Evolutionary conservation across 92 coral and sea anemone species (phyloP), one percentile per base, ranked within the genome.

Genomic region (Muricea muricata): DNA sequence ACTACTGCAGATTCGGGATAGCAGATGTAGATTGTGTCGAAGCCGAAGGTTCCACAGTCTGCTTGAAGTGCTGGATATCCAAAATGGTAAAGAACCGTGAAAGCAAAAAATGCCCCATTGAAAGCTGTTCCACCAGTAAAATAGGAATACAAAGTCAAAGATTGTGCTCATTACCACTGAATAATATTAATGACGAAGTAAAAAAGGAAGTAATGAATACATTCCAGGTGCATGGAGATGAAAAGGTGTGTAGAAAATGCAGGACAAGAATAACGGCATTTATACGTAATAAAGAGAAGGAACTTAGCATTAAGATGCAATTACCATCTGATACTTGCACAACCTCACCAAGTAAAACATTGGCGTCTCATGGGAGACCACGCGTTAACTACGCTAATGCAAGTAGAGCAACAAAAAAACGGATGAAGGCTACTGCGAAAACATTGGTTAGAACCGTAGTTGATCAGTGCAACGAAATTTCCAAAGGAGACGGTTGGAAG

Each of bases 361-460:
- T 15, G 17, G 0, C 73, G 7, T 66, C 73, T 29, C 17, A 20
- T 1, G 73, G 73, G 29, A 66, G 73, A 66, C 73, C 73, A 26
- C 40, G 41, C n/a, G 73, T 66, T 7, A 66, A 26, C 41, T 66
- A 66, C 12, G 6, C 73, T 29, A 45, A 66, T n/a, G 73, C 73
- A 29, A 66, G 73, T 66, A 45, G 41, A 20, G 73, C 73, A 21
- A 66, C 73, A 30, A 66, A 66, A 66, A 66, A 45, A 26, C 17
- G 73, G 18, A 66, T 66, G 73, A 66, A 66, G 73, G 73, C 73
- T n/a, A 29, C 73, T 4, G 73, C 73, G 32, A 66, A 23, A 66
- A 66, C 3, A 29, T 4, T 66, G 73, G 4, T 66, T n/a, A 15
- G 17, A 5, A 45, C 41, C 1, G 40, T 66, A 45, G 29, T 66